Conservation (phyloP, 2,888 invertebrate species). For the Cryptocephalus moraei region DNA sequence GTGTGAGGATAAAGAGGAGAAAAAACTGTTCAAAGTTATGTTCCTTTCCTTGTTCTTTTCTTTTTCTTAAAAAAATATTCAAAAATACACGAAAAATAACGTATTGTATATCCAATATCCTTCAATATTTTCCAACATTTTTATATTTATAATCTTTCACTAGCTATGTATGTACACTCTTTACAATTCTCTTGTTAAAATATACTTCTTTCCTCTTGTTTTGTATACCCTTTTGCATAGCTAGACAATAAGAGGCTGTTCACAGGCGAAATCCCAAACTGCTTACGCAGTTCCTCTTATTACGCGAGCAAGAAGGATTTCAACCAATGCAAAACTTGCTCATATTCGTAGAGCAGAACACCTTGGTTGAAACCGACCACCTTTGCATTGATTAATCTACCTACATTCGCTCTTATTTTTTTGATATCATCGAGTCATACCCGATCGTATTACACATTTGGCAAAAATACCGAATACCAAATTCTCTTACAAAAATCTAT, state of each 20-base stretch:
- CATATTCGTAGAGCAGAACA: too few species aligned
- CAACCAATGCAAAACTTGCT: too few species aligned
- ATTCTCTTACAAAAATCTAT: slow-evolving; percentile 6
- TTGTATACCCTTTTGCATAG: slow-evolving; percentile 16
- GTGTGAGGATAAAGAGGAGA: too few species aligned
- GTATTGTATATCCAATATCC: slow-evolving; percentile 21
- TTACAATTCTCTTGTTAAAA: slow-evolving; percentile 20
- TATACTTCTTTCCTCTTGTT: slow-evolving; percentile 18
- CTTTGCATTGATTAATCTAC: background rate
- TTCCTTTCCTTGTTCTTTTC: too few species aligned
- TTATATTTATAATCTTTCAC: slow-evolving; percentile 25
- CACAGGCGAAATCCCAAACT: background rate
- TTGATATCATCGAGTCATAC: too few species aligned
- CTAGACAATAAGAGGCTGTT: background rate
- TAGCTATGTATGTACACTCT: slow-evolving; percentile 22
- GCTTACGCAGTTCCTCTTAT: background rate
- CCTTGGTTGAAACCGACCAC: too few species aligned
- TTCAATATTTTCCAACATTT: slow-evolving; percentile 21
- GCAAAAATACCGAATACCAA: slow-evolving; percentile 14
- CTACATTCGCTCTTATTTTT: background rate
- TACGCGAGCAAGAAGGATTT: too few species aligned
- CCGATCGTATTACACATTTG: background rate
- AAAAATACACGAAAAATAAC: slow-evolving; percentile 17
- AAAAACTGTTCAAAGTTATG: too few species aligned
- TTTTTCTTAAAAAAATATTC: slow-evolving; percentile 18